Evolutionary conservation across 2,888 invertebrate genomes (phyloP), one percentile per base, ranked within the genome.

Genomic region (Ormia ochracea): DNA sequence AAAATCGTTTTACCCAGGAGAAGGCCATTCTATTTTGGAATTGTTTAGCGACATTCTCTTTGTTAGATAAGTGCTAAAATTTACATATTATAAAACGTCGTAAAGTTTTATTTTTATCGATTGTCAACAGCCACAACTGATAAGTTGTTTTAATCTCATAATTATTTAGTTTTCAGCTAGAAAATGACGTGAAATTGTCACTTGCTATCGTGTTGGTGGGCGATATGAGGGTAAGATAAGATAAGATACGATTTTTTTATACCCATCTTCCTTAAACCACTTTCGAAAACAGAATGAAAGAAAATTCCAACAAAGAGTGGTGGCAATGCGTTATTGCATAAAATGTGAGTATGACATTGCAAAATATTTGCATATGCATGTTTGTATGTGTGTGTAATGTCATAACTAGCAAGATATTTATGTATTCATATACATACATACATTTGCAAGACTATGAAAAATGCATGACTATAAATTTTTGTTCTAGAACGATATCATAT

Each of bases 401-500:
- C 58, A 38, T 65, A 48, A 72, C n/a, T 48, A 50, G 10, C 23
- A 58, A 66, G 41, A 50, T 41, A 50, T 66, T 73, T 63, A 63
- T 36, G 23, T 45, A 43, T 54, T 63, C 21, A 41, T 6, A 50
- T 14, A 28, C 23, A 26, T 14, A 14, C 12, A 38, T 21, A 41
- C 12, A 36, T 5, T 4, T 33, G 19, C n/a, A 50, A 31, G 14
- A 48, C 52, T 23, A 28, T 45, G 9, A 10, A 33, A 36, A 61
- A 21, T 48, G 59, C 54, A 69, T 58, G 63, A 76, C 69, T 58
- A 41, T 48, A 23, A 69, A 63, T 50, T 77, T n/a, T 6, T 58
- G 14, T 65, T 65, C 56, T 41, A 63, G 68, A 80, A 68, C 33
- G 72, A 68, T 76, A 76, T 80, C 80, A 56, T 41, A 80, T 76